Conservation (phyloP, 2,888 invertebrate genomes). For the Sinohyriopsis cumingii region DNA sequence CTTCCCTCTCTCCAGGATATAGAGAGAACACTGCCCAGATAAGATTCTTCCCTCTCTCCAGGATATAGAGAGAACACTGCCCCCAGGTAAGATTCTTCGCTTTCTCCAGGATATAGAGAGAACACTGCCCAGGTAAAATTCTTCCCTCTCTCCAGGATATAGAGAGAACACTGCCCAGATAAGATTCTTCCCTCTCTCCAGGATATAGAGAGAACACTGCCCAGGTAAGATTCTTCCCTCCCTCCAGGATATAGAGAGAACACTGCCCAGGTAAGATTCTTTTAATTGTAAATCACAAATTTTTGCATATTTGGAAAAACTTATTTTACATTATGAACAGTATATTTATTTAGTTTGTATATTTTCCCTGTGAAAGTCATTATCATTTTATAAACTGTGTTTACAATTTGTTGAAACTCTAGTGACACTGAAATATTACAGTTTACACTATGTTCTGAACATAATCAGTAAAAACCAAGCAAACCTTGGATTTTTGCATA, state of each 20-base stretch:
- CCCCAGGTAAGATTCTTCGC: conserved; percentile 76
- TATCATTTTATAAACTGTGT: no score
- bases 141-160: conserved; percentile 73
- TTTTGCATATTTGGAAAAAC: not conserved
- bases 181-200: conserved; percentile 76
- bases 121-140: conserved; percentile 73
- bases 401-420: no score
- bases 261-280: conserved; percentile 48
- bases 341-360: no score
- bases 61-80: conserved; percentile 56
- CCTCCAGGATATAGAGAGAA: conserved; percentile 61
- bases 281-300: not conserved
- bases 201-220: conserved; percentile 56
- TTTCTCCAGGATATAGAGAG: conserved; percentile 64
- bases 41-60: conserved; percentile 76
- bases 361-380: no score
- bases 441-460: no score
- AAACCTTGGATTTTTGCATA: no score
- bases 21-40: conserved; percentile 71
- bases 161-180: conserved; percentile 71
- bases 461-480: no score
- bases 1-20: conserved; percentile 64
- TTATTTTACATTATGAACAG: no score
- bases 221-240: conserved; percentile 76
- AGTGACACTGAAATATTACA: no score